Evolutionary conservation across 2,888 invertebrate genomes (phyloP), one percentile per base, ranked within the genome.

Genomic region (Brenthis daphne): DNA sequence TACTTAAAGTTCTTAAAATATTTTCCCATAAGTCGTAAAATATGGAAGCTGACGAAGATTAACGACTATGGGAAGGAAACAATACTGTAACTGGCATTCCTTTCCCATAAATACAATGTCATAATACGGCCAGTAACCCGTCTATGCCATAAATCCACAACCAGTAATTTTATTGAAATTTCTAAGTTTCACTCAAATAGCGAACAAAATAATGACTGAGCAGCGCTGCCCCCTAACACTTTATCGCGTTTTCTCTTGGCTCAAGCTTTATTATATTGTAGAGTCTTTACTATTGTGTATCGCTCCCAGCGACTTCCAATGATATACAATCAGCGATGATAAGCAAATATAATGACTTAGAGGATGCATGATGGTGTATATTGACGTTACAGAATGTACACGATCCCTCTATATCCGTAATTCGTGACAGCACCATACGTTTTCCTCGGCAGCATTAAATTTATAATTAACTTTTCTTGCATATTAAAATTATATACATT

Each of bases 181-280:
- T 87, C 87, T 81, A 85, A 85, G 84, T 89, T 89, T 87, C 87
- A 86, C 86, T 87, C 81, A 85, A 87, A 85, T 85, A 81, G 80
- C 84, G 84, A 87, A 87, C 87, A 85, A 82, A 87, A 85, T 87
- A 88, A 89, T 86, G 84, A 88, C 83, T 81, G 81, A 79, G 84
- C 83, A 82, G 76, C 76, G 78, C 77, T 78, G 80, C 80, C 81
- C 65, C 82, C 79, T 80, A 83, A 88, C 87, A 89, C 89, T 89
- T 88, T 86, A 85, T 81, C 83, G 82, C 73, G 76, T 81, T 88
- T 88, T 88, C 87, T 85, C 88, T 77, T 69, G 74, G 79, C 71
- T 75, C 72, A 74, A 80, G 79, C 83, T 89, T 87, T 89, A 90
- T 89, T 89, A 86, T 88, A 86, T 29, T 86, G 86, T 83, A 79